Evolutionary conservation across 2,113 vertebrate genomes (phyloP).

Genomic region (Urocynchramus pylzowi): DNA sequence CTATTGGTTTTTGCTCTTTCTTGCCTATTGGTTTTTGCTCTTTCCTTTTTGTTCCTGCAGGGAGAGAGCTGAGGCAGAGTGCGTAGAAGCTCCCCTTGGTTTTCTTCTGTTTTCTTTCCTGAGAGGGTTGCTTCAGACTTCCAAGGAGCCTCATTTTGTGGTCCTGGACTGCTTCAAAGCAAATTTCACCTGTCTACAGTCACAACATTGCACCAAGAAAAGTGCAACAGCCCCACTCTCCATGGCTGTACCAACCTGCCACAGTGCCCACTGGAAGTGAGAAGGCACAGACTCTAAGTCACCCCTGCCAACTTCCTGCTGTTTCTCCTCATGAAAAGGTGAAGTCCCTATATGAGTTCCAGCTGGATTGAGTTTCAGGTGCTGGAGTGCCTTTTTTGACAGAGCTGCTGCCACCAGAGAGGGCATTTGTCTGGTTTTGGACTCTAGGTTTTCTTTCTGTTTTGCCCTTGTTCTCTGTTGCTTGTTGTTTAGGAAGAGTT

Average conservation of each 20-base stretch:
- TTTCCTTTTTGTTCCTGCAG: rapidly evolving
- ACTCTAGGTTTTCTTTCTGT: neutral
- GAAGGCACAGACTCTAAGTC: neutral
- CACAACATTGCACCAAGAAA: rapidly evolving
- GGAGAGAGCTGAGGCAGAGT: neutral
- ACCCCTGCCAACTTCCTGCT: neutral
- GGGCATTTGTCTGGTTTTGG: neutral
- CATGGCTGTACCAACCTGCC: too few species aligned
- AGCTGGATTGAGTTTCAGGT: rapidly evolving
- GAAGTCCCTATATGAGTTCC: neutral
- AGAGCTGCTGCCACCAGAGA: neutral
- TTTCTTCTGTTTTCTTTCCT: neutral
- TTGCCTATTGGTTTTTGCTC: neutral
- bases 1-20: neutral
- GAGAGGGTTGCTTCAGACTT: neutral
- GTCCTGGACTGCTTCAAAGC: neutral
- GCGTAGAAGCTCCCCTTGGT: neutral
- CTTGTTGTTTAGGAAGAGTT: neutral
- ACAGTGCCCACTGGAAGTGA: neutral
- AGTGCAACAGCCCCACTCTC: rapidly evolving
- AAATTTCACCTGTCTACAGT: neutral
- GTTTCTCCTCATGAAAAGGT: neutral
- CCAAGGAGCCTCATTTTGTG: neutral
- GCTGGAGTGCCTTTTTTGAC: neutral
- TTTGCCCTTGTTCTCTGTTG: neutral